A percentile compares a stretch with the other conserved stretches of the same genome.
These are phyloP conservation scores for Spheniscus mendiculus DNA, from an alignment of 2,113 vertebrate genomes.

Conservation along the genomic window DNA sequence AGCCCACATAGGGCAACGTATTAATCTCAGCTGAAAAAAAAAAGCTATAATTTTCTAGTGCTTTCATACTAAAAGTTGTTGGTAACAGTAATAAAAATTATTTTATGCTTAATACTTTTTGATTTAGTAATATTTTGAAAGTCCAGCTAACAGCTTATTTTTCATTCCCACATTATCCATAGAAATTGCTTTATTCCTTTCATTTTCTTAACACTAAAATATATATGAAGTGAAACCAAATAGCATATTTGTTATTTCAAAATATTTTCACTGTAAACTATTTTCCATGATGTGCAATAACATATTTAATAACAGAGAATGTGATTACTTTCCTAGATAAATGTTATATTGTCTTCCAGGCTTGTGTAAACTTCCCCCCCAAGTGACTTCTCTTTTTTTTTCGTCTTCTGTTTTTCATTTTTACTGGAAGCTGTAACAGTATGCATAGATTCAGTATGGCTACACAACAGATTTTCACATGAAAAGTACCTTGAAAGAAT, in stretches of 20 bases:
- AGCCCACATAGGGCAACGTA: neutral
- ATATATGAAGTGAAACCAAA: neutral
- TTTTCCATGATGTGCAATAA: neutral
- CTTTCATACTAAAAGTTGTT: constrained; percentile 5
- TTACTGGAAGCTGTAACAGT: neutral
- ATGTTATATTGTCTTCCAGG: neutral
- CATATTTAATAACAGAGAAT: neutral
- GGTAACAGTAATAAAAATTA: constrained; percentile 12
- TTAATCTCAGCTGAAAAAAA: neutral
- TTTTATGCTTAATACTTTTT: constrained; percentile 1
- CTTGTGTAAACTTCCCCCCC: neutral
- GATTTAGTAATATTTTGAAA: constrained; percentile 9
- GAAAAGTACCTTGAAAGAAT: constrained; percentile 1
- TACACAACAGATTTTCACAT: neutral
- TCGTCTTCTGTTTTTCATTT: neutral
- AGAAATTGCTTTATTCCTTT: constrained; percentile 17
- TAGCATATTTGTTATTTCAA: neutral
- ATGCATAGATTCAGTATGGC: neutral
- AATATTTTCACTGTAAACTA: constrained; percentile 9
- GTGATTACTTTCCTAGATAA: constrained; percentile 12
- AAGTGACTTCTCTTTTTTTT: neutral
- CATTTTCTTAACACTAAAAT: neutral
- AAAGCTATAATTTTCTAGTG: neutral
- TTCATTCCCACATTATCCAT: neutral
- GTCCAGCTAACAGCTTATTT: neutral